Evolutionary conservation across 2,113 vertebrate species (phyloP), one percentile per base, ranked within the genome.

Genomic region (Glaucidium brasilianum): DNA sequence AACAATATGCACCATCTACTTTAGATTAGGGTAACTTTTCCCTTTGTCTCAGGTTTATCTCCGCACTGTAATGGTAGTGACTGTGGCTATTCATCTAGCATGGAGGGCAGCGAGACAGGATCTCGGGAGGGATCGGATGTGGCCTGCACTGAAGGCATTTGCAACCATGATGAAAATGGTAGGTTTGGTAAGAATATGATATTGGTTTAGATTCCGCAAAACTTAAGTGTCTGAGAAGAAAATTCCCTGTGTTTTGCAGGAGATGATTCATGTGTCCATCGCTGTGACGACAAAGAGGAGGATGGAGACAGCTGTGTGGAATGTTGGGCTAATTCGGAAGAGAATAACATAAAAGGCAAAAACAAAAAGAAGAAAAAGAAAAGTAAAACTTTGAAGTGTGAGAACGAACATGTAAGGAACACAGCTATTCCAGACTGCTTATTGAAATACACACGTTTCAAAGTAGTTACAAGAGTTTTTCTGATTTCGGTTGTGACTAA

Each of bases 321-420:
- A 91, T 99, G 98, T 97, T 99, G 99, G 99, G 98, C 99, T 35
- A 99, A 98, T 92, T 97, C 98, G 2, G 98, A 98, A 92, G 99
- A 99, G 92, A 98, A 90, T 32, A 98, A 93, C 85, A 97, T 96
- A 94, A 99, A 99, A 94, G 98, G 98, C 96, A 99, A 99, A 98
- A 99, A 98, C 97, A 99, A 99, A 98, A 99, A 99, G 97, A 99
- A 99, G 98, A 99, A 99, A 98, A 99, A 99, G 98, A 99, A 99
- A 98, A 98, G 97, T 95, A 99, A 99, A 97, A 91, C 94, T 63
- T 97, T 98, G 92, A 98, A 98, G 96, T 98, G 98, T 82, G 98
- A 98, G 92, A 98, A 69, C 5, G 98, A 98, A 79, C 98, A 99
- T 68, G 99, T 99, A 97, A 98, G 98, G 97, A 91, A 71, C 45